These are phyloP conservation scores for Chorisops tibialis DNA, from an alignment of 2,888 invertebrate genomes.

Conservation along the genomic window DNA sequence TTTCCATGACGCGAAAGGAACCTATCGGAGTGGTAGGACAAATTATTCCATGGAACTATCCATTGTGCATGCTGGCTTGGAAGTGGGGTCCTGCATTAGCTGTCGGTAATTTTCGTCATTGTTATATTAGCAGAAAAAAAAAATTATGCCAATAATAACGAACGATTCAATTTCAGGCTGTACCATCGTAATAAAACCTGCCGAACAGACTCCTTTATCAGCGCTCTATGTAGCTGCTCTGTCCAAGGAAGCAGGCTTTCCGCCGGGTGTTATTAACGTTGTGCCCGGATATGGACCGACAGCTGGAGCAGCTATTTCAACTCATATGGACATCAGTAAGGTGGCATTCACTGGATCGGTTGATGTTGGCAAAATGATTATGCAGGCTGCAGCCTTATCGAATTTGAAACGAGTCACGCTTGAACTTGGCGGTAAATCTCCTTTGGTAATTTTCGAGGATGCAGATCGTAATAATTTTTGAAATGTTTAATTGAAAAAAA, in stretches of 20 bases:
- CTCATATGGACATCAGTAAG: constrained; percentile 68
- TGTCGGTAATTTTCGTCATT: constrained; percentile 45
- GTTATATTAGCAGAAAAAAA: no score
- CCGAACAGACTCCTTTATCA: constrained; percentile 80
- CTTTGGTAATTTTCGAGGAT: constrained; percentile 79
- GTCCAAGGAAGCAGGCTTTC: constrained; percentile 75
- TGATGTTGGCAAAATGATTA: constrained; percentile 51
- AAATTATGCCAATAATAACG: no score
- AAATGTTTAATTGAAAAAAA: neutral
- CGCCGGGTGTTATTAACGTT: constrained; percentile 74
- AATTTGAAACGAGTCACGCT: constrained; percentile 80
- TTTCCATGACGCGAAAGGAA: constrained; percentile 67
- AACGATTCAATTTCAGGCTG: constrained; percentile 57
- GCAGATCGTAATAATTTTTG: constrained; percentile 64
- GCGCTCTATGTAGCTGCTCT: constrained; percentile 72
- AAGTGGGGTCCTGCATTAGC: constrained; percentile 68
- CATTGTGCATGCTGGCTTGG: constrained; percentile 76
- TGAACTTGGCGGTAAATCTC: constrained; percentile 88
- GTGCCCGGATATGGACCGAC: constrained; percentile 71
- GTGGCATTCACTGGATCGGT: constrained; percentile 81
- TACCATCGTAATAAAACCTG: constrained; percentile 75
- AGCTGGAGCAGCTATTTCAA: constrained; percentile 68
- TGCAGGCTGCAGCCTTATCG: constrained; percentile 65
- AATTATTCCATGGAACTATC: constrained; percentile 83
- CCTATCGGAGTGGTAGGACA: constrained; percentile 77